Base-by-base conservation (phyloP, 2,113 vertebrate species). In the Acanthochromis polyacanthus region DNA sequence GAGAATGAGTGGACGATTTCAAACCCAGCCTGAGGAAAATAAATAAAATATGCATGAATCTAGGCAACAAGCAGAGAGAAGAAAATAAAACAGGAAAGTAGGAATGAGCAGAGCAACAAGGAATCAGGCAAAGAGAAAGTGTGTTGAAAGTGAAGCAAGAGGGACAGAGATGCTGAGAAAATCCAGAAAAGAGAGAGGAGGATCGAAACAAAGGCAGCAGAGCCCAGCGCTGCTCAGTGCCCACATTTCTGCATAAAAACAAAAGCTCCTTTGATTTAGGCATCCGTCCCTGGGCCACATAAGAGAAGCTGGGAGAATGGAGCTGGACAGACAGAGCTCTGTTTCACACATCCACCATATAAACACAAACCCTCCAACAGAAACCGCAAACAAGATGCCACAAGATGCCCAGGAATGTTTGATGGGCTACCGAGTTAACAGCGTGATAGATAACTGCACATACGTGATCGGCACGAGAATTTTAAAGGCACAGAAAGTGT, bases 231-330 rank as follows among this genome's bases (percentile, higher is more conserved):
- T 74, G 82, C 66, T 82, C 67, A 36, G 84, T 55, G 89, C 82
- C 89, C 85, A 91, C 88, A 89, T 85, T 88, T 90, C 83, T 88
- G 75, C 82, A 82, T 81, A 83, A 88, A 89, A 87, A 94, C 89
- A 94, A 94, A 92, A 88, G 88, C 84, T 75, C 61, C 72, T 91
- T 92, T 92, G 86, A 93, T 89, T 74, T 73, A 20, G 40, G 75
- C 55, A 67, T 81, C 78, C n/a, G 51, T 85, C 58, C 46, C 59
- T 66, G 67, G 36, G 65, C 82, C 69, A 65, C 40, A 78, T 62
- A 79, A 78, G 64, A 81, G 30, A 71, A 73, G 82, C 63, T 78
- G 48, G 78, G 57, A 58, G 81, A 84, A 68, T 69, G 10, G 81
- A 83, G 51, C 85, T 71, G 12, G 48, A 64, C 71, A 74, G 63